Base-by-base conservation (phyloP, 2,888 invertebrate genomes). In the Drosophila parthenogenetica region DNA sequence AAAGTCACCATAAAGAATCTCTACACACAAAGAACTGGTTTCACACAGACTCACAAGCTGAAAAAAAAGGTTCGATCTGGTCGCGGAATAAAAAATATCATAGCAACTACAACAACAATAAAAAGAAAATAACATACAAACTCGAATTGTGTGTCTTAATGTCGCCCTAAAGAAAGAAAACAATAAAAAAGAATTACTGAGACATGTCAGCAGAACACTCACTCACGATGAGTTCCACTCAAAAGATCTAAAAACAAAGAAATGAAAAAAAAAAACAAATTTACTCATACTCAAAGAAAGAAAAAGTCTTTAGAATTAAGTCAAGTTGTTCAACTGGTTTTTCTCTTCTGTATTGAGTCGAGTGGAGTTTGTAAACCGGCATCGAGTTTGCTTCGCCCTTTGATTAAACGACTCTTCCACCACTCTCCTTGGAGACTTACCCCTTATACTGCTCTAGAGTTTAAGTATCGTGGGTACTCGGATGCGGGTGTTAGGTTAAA, bases 321-420 rank as follows among this genome's bases (percentile, higher is more conserved):
- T 81, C 75, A 87, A 89, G 86, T 88, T 88, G 90, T 75, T 82
- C 69, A 90, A 89, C 89, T 80, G 89, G 89, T 89, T 89, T 83
- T 67, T 40, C 53, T 53, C 61, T 69, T 58, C 63, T 58, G 61
- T 77, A 25, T 50, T 58, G 61, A 80, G 39, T 50, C 32, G 46
- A 54, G 54, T 39, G 22, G 14, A 58, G 40, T 42, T 63, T 68
- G 57, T 53, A 75, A 80, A 77, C 79, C 69, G 77, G 77, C 69
- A 70, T 67, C 80, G 37, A 77, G 65, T 57, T 55, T 63, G 37
- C 35, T 50, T 63, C 64, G 82, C 85, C 81, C 85, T 81, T 81
- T 74, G 77, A 58, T 39, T 42, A 19, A 29, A 25, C 25, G 2
- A 29, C 37, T 5, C 32, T 13, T 5, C 50, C 32, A 16, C 16